Percentiles rank a stretch among this genome's conserved stretches.
Conservation (phyloP, 2,888 invertebrate species). For the Theretra japonica region DNA sequence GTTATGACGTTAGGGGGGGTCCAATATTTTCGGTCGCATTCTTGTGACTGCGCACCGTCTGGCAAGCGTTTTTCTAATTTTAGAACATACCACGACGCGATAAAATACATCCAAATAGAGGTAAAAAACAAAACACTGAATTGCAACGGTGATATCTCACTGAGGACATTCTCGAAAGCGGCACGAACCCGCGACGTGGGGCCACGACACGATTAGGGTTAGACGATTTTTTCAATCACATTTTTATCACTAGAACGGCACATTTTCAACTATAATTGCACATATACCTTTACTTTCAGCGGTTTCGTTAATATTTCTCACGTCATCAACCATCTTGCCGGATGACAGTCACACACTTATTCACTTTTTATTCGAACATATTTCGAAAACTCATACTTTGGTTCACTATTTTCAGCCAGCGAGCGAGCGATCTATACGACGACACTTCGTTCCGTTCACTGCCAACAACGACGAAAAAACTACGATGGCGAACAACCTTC, state of each 20-base stretch:
- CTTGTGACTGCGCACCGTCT: slow-evolving; percentile 67
- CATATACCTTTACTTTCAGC: slow-evolving; percentile 83
- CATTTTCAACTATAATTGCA: slow-evolving; percentile 75
- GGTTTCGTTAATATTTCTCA: slow-evolving; percentile 82
- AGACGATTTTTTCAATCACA: slow-evolving; percentile 78
- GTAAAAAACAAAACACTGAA: slow-evolving; percentile 80
- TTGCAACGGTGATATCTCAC: slow-evolving; percentile 68
- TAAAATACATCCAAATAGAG: slow-evolving; percentile 79
- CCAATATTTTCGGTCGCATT: slow-evolving; percentile 62
- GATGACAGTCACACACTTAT: slow-evolving; percentile 82
- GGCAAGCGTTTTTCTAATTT: slow-evolving; percentile 75
- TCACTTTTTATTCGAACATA: slow-evolving; percentile 84
- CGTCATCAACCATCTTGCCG: slow-evolving; percentile 85
- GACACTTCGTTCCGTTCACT: slow-evolving; percentile 83
- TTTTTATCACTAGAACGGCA: slow-evolving; percentile 77
- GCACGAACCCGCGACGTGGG: slow-evolving; percentile 80
- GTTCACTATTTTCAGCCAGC: slow-evolving; percentile 84
- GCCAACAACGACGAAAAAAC: slow-evolving; percentile 66
- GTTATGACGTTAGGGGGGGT: slow-evolving; percentile 51
- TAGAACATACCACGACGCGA: slow-evolving; percentile 81
- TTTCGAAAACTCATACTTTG: slow-evolving; percentile 84
- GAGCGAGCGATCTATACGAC: slow-evolving; percentile 82
- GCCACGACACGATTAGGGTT: slow-evolving; percentile 84
- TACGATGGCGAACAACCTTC: slow-evolving; percentile 62
- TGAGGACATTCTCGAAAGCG: slow-evolving; percentile 80